Conservation (phyloP, 2,797 vertebrate genomes). For the Morus bassanus region DNA sequence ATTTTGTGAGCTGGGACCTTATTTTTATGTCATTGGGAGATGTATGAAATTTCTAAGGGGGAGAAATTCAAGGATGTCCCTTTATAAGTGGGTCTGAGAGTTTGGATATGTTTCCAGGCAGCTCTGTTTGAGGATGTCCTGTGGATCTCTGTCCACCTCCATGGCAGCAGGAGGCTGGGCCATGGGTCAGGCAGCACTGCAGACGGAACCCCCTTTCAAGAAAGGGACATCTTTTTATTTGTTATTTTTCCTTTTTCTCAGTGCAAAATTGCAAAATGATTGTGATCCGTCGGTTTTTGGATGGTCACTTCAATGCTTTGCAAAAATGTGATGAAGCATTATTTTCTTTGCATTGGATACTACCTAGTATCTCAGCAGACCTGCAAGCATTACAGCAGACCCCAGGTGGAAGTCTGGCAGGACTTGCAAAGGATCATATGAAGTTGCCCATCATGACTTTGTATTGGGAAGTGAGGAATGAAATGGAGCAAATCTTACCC, state of each 20-base stretch:
- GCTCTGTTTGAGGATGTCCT: background rate
- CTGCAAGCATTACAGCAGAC: background rate
- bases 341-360: background rate
- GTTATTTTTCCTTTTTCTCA: background rate
- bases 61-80: background rate
- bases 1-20: background rate
- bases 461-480: accelerated
- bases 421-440: background rate
- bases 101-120: background rate
- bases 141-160: background rate
- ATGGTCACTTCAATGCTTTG: background rate
- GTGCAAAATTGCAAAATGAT: background rate
- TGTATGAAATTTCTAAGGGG: background rate
- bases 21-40: background rate
- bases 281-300: accelerated
- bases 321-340: background rate
- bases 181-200: accelerated
- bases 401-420: background rate
- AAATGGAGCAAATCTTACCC: background rate
- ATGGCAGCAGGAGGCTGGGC: background rate
- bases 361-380: background rate
- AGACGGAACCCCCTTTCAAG: accelerated
- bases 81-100: background rate
- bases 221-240: background rate
- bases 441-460: background rate